A percentile compares a stretch with the other conserved stretches of the same genome.
Evolutionary conservation across 1,140 invertebrate genomes (phyloP).

Genomic region (Platyura marginata): DNA sequence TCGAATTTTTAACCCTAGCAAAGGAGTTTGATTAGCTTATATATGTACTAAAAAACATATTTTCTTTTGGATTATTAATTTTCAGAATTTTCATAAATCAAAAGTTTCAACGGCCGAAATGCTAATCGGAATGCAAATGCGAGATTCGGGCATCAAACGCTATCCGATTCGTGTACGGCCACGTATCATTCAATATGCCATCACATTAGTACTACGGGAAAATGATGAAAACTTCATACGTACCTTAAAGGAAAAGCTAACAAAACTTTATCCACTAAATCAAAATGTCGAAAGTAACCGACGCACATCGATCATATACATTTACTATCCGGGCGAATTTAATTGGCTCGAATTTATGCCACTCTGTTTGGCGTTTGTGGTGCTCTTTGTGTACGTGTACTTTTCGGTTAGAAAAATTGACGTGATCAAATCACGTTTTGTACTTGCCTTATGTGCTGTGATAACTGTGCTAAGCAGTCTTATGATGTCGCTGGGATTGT

Average conservation of each 20-base stretch:
- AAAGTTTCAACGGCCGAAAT: conserved; percentile 76
- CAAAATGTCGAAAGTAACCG: conserved; percentile 19
- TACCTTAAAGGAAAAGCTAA: conserved; percentile 50
- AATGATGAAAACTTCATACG: conserved; percentile 61
- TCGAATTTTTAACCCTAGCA: too few relatives aligned
- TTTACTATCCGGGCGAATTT: conserved; percentile 75
- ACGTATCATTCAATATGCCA: conserved; percentile 71
- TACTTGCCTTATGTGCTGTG: conserved; percentile 76
- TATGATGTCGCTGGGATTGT: conserved; percentile 84
- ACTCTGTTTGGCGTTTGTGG: conserved; percentile 61
- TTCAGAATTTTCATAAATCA: conserved; percentile 50
- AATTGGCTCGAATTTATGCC: conserved; percentile 76
- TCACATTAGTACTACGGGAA: conserved; percentile 71
- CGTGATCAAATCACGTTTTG: conserved; percentile 78
- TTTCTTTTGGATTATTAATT: conserved; percentile 7
- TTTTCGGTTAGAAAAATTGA: conserved; percentile 92
- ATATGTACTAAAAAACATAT: not conserved
- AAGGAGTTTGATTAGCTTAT: too few relatives aligned
- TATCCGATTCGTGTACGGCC: conserved; percentile 67
- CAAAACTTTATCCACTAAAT: conserved; percentile 48
- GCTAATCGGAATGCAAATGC: conserved; percentile 76
- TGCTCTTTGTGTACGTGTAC: conserved; percentile 82
- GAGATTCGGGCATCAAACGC: conserved; percentile 74
- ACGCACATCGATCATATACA: conserved; percentile 33
- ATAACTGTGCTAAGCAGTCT: conserved; percentile 76